These are phyloP conservation scores for Cichladusa arquata DNA, from an alignment of 2,113 vertebrate genomes.

Conservation along the genomic window DNA sequence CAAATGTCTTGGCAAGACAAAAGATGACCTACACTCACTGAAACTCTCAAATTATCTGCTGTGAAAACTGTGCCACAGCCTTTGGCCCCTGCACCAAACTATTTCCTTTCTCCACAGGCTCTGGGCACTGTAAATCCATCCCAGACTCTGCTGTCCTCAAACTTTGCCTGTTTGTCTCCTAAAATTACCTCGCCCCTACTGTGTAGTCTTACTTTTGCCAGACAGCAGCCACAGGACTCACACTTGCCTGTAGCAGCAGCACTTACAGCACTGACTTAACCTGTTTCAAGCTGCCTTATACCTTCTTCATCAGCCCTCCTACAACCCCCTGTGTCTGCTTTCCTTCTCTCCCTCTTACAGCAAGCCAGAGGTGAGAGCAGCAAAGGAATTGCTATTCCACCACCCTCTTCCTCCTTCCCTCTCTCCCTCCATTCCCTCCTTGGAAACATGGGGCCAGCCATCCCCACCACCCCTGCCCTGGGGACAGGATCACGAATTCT, in stretches of 20 bases:
- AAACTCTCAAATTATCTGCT: neutral
- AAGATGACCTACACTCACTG: neutral
- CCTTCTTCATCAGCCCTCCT: neutral
- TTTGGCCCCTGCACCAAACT: accelerated
- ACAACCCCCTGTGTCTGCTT: neutral
- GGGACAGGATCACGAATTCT: neutral
- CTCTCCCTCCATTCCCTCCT: neutral
- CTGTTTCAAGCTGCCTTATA: neutral
- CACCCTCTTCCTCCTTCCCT: neutral
- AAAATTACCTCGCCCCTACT: neutral
- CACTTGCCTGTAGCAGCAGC: neutral
- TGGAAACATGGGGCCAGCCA: accelerated
- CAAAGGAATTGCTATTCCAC: neutral
- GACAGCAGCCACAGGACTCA: neutral
- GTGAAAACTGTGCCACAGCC: accelerated
- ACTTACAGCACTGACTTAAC: neutral
- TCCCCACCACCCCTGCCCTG: neutral
- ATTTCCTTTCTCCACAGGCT: neutral
- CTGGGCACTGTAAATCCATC: neutral
- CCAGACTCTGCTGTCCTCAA: neutral
- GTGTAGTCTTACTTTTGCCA: neutral
- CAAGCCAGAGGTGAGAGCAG: neutral
- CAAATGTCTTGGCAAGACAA: neutral
- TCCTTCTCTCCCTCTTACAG: neutral
- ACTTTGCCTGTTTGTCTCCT: neutral